Conservation (phyloP, 2,113 vertebrate genomes). For the Columba janthina region DNA sequence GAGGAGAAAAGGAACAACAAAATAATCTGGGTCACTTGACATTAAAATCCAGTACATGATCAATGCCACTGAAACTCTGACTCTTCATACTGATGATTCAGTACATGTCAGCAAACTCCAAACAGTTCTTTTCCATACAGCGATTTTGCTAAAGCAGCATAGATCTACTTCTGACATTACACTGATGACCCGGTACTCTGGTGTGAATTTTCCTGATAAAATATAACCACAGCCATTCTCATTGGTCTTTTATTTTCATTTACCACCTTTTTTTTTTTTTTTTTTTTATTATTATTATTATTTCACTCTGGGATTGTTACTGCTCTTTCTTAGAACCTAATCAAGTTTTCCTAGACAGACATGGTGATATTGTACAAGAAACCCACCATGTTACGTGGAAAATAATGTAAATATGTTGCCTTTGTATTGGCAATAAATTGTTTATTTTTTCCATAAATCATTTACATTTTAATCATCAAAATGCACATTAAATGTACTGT, state of each 20-base stretch:
- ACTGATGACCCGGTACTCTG: fast-evolving
- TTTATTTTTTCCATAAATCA: neutral
- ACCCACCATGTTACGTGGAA: neutral
- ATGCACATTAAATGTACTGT: fast-evolving
- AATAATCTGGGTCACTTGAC: neutral
- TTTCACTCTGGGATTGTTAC: neutral
- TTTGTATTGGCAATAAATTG: neutral
- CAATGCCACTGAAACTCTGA: neutral
- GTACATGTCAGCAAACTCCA: neutral
- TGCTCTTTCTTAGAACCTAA: neutral
- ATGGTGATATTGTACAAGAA: no score
- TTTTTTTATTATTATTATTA: no score
- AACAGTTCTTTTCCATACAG: neutral
- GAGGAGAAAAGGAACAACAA: neutral
- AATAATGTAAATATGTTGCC: neutral
- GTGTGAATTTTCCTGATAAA: neutral
- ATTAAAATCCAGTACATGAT: neutral
- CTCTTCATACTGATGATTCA: neutral
- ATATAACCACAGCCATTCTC: neutral
- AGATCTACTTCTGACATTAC: neutral
- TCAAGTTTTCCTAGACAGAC: neutral
- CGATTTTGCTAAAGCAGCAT: neutral
- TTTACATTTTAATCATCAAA: neutral
- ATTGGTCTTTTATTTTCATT: neutral
- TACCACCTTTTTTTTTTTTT: no score